These are phyloP conservation scores for Psettodes erumei DNA, from an alignment of 2,113 vertebrate species.

Conservation along the genomic window DNA sequence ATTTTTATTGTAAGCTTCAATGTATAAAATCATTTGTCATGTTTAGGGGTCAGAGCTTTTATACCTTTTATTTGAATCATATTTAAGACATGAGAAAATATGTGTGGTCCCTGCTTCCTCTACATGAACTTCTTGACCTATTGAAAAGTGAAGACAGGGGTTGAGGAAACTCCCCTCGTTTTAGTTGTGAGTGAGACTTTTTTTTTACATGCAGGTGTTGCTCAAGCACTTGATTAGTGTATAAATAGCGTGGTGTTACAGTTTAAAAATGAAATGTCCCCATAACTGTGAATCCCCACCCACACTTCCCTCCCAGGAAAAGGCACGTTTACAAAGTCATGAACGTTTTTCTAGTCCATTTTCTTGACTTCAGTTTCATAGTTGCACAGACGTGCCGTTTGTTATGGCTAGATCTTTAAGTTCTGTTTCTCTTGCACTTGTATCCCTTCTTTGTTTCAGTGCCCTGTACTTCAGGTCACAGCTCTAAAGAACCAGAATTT, in stretches of 20 bases:
- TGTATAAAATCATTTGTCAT: background rate
- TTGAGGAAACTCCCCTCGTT: background rate
- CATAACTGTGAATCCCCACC: background rate
- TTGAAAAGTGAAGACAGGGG: background rate
- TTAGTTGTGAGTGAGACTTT: background rate
- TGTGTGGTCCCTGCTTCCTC: background rate
- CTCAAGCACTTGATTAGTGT: background rate
- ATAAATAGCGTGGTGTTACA: background rate
- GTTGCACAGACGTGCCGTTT: background rate
- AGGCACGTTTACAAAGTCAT: background rate
- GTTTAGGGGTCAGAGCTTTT: background rate
- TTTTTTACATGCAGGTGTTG: background rate
- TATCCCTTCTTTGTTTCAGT: conserved; percentile 6
- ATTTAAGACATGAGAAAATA: background rate
- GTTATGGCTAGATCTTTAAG: background rate
- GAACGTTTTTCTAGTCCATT: background rate
- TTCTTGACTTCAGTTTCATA: background rate
- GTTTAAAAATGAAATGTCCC: background rate
- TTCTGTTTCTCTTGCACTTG: background rate
- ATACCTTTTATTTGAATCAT: background rate
- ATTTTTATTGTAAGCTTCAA: background rate
- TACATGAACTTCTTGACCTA: background rate
- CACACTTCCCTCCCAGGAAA: background rate
- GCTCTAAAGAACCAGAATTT: conserved; percentile 52
- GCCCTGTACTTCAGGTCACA: background rate